Evolutionary conservation across 2,113 vertebrate genomes (phyloP), one percentile per base, ranked within the genome.

Genomic region (Cichladusa arquata): DNA sequence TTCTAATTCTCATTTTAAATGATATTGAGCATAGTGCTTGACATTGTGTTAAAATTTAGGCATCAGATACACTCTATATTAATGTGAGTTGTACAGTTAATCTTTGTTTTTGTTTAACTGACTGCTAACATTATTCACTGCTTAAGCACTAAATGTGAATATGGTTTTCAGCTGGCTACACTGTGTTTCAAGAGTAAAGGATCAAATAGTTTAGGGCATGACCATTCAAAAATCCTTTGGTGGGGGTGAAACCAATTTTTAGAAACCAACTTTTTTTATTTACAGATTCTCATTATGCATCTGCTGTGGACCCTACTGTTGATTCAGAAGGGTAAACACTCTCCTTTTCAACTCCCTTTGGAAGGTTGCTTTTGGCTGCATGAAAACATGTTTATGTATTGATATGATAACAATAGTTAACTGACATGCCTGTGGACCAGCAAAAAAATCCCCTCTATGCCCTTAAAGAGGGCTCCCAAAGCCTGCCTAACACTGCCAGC

Each of bases 1-100:
- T 86, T 90, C 11, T 71, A 60, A 79, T 72, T 91, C 47, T 78
- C 44, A 19, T 88, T 90, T 92, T 71, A 73, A 86, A 88, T 10
- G 53, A 70, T 80, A 92, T 51, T 56, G 5, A 78, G 9, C 11
- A 31, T 33, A 33, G 24, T 65, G 14, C 28, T 74, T 44, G 25
- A 56, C 25, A 44, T 28, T 69, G 19, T 64, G 42, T 83, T 81
- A 81, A 90, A 88, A 86, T 74, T 54, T 53, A 45, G 51, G 54
- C 13, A 33, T 81, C 16, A 45, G 19, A 51, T 76, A 70, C 73
- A 40, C 50, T 81, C 45, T 92, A 60, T 76, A 47, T 91, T 67
- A 64, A 67, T 78, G 47, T 25, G 14, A 88, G 18, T 25, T 34
- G 9, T 28, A 40, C 33, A 53, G 51, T 86, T 79, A 87, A 71